These are phyloP conservation scores for Pteronura brasiliensis DNA, from an alignment of 2,113 vertebrate genomes.

Conservation along the genomic window DNA sequence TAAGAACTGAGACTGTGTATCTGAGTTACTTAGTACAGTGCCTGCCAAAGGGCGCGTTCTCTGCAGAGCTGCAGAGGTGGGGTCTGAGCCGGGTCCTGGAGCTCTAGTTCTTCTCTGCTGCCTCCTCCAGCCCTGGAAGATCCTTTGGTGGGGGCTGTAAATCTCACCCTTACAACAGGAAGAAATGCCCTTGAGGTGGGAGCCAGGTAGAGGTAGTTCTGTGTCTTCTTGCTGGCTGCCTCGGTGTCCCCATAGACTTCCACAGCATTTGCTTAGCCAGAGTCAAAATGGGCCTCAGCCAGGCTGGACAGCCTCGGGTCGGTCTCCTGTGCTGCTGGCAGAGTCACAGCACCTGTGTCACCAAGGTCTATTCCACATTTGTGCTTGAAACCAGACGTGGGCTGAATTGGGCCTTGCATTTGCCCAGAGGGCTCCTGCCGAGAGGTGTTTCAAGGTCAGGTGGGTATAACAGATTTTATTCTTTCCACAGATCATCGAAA, in stretches of 20 bases:
- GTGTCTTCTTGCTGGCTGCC: background rate
- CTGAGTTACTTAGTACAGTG: background rate
- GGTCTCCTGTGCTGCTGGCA: background rate
- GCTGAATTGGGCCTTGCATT: background rate
- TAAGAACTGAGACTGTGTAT: background rate
- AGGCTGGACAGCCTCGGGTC: background rate
- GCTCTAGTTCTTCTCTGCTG: background rate
- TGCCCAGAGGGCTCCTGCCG: background rate
- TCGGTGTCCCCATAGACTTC: background rate
- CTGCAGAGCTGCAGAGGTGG: background rate
- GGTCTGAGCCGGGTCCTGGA: background rate
- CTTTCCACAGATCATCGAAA: conserved; percentile 93
- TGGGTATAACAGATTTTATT: conserved; percentile 40
- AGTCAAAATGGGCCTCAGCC: background rate
- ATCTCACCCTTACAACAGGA: background rate
- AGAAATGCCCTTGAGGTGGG: background rate
- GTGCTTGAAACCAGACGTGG: background rate
- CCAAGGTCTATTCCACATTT: background rate
- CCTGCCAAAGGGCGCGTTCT: background rate
- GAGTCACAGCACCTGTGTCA: background rate
- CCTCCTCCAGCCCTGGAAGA: background rate
- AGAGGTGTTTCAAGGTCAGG: background rate
- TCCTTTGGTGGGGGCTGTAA: background rate
- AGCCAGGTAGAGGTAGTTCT: background rate
- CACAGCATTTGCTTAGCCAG: background rate